Percentiles rank a stretch among this genome's conserved stretches.
These are phyloP conservation scores for Callimorpha dominula DNA, from an alignment of 2,888 invertebrate genomes.

Conservation along the genomic window DNA sequence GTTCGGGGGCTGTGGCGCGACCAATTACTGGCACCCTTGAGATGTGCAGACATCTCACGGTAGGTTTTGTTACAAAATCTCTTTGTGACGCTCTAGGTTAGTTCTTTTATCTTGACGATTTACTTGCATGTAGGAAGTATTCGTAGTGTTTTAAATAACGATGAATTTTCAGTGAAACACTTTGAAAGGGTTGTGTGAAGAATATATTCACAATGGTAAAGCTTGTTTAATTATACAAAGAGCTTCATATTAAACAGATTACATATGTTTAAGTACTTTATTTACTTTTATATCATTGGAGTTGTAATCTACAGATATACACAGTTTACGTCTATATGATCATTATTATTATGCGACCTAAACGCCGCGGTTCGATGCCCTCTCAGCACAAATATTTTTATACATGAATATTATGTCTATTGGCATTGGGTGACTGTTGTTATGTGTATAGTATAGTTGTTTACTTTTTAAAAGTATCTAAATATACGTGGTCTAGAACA, in stretches of 20 bases:
- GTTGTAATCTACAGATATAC: background rate
- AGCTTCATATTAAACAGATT: background rate
- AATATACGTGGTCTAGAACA: too few species aligned
- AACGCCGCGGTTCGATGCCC: background rate
- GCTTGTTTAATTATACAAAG: background rate
- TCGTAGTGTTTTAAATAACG: background rate
- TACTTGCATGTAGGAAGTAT: background rate
- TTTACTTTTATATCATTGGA: background rate
- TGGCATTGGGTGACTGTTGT: background rate
- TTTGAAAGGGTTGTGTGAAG: too few species aligned
- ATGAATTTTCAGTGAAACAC: background rate
- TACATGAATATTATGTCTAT: too few species aligned
- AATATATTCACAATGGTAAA: too few species aligned
- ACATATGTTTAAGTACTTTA: background rate
- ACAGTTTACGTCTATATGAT: background rate
- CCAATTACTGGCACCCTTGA: slow-evolving; percentile 42
- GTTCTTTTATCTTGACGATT: background rate
- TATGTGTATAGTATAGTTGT: background rate
- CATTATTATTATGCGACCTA: background rate
- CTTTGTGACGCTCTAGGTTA: background rate
- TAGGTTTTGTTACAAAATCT: slow-evolving; percentile 2
- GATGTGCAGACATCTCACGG: slow-evolving; percentile 2
- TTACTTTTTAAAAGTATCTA: background rate
- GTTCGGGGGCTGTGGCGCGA: slow-evolving; percentile 26
- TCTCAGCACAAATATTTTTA: background rate